Percentiles rank a stretch among this genome's conserved stretches.
Evolutionary conservation across 2,888 invertebrate species (phyloP).

Genomic region (Neoitamus cyanurus): DNA sequence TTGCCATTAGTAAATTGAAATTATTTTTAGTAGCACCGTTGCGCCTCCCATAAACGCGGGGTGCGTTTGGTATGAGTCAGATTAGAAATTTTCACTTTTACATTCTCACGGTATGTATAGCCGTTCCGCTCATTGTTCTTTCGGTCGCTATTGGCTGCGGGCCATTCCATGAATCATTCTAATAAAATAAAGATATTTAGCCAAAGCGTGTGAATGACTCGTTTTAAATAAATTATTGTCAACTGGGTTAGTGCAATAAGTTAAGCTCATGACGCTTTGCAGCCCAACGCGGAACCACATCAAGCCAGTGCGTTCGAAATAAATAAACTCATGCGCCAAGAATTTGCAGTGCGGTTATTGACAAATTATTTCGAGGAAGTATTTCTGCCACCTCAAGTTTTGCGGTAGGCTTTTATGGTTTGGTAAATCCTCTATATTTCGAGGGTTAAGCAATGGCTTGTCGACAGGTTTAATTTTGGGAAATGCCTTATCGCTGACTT

Average conservation of each 20-base stretch:
- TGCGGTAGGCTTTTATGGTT: not conserved
- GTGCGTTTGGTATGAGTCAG: not conserved
- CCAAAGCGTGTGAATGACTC: not conserved
- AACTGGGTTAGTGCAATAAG: not conserved
- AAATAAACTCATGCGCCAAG: not conserved
- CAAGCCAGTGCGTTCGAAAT: not conserved
- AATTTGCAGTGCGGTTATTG: not conserved
- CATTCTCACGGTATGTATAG: not conserved
- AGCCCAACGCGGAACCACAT: not conserved
- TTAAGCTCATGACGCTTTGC: not conserved
- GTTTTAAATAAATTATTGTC: not conserved
- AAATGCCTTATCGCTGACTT: not conserved
- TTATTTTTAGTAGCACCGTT: not conserved
- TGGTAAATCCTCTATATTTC: not conserved
- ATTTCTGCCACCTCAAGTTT: not conserved
- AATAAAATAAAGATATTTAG: not conserved
- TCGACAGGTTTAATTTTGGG: not conserved
- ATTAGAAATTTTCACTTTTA: not conserved
- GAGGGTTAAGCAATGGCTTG: not conserved
- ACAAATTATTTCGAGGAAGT: not conserved
- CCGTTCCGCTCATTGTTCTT: not conserved
- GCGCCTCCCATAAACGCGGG: not conserved
- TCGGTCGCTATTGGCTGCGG: not conserved
- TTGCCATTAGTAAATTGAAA: not conserved
- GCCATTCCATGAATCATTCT: conserved; percentile 5